Evolutionary conservation across 2,888 invertebrate species (phyloP).

Genomic region (Drosophila emarginata): DNA sequence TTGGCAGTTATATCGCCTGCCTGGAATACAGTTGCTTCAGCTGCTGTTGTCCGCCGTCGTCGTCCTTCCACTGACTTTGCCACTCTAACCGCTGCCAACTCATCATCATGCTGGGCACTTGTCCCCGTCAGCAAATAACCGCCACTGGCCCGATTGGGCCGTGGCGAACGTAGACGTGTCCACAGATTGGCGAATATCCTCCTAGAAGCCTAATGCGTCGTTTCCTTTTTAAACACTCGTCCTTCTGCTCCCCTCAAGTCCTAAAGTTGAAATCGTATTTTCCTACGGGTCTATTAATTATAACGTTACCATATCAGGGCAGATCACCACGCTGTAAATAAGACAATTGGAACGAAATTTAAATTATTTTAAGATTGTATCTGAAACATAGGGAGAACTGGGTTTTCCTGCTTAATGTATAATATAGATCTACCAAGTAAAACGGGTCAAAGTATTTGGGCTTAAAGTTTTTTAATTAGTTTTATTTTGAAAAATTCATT

Average conservation of each 20-base stretch:
- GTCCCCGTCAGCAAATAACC: constrained; percentile 79
- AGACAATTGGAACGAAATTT: no score
- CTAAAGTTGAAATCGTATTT: not conserved
- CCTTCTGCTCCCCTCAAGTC: not conserved
- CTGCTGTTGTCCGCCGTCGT: constrained; percentile 51
- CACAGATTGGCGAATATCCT: constrained; percentile 82
- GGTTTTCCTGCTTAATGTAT: no score
- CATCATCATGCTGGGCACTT: constrained; percentile 74
- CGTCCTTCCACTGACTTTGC: constrained; percentile 62
- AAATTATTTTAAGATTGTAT: no score
- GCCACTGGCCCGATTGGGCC: constrained; percentile 83
- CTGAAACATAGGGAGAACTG: no score
- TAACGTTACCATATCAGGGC: not conserved
- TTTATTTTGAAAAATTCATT: not conserved
- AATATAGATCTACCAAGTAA: no score
- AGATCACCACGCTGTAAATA: no score
- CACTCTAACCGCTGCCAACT: constrained; percentile 42
- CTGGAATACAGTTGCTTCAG: constrained; percentile 19
- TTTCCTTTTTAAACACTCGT: not conserved
- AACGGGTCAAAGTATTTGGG: no score
- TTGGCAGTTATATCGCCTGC: constrained; percentile 46
- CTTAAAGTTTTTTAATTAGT: not conserved
- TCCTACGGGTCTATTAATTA: not conserved
- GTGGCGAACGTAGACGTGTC: constrained; percentile 82
- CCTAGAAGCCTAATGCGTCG: constrained; percentile 55